Evolutionary conservation across 1,140 invertebrate species (phyloP), one percentile per base, ranked within the genome.

Genomic region (Drosophila quadrilineata): DNA sequence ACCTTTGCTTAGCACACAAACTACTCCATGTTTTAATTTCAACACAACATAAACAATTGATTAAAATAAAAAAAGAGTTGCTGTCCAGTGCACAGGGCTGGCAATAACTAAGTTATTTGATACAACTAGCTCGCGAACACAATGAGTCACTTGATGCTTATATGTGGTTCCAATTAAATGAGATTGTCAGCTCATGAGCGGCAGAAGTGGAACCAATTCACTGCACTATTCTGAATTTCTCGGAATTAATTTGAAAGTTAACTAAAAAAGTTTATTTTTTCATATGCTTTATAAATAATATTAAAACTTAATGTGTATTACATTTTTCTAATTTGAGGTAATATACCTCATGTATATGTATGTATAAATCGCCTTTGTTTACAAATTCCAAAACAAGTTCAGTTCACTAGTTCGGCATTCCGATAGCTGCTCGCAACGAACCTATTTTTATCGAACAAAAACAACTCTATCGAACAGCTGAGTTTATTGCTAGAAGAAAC

Each of bases 21-120:
- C 74, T 77, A 77, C 41, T 71, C 57, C 74, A 77, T 77, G n/a
- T 14, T 49, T 67, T 36, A 58, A 57, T 68, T 31, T 24, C 24
- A 40, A 66, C 54, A 57, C 38, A 62, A 69, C 49, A 70, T 58
- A 72, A 75, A 69, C 64, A 64, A 52, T 62, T 71, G 64, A 60
- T 46, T 38, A 50, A 74, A 53, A 52, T 57, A 36, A 57, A 50
- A n/a, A 66, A 48, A 57, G 36, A 63, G 41, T 67, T 68, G 62
- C 57, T 68, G 49, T 62, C 21, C 54, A 66, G 17, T 12, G 56
- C 45, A n/a, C n/a, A 71, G 67, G 62, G 67, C 28, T 71, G 56
- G 45, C 67, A 19, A 19, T 22, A 17, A 59, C 46, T 21, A 46
- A 53, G 46, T 22, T 58, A 58, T 59, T 40, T 40, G 38, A 60